phyloP scores from a whole-genome alignment of 1,140 invertebrate genomes.

The Atta texana region DNA sequence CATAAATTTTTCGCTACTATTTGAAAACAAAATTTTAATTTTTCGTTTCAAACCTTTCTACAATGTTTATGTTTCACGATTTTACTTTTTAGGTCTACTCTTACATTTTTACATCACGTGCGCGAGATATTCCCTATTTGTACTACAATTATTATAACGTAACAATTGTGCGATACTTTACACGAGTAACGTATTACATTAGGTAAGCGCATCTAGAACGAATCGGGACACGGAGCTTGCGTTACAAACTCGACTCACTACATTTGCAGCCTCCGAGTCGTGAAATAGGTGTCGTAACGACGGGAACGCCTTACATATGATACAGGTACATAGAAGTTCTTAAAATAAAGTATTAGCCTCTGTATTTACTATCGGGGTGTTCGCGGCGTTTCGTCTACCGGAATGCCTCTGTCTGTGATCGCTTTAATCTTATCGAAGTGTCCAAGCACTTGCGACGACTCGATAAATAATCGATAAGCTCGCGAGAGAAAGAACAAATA shows the following conservation, averaged over 20 bases:
- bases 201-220: slow-evolving; percentile 63
- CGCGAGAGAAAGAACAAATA: slow-evolving; percentile 55
- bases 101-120: slow-evolving; percentile 66
- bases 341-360: slow-evolving; percentile 77
- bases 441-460: slow-evolving; percentile 77
- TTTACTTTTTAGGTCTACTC: slow-evolving; percentile 62
- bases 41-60: slow-evolving; percentile 48
- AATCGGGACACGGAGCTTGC: slow-evolving; percentile 73
- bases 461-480: slow-evolving; percentile 49
- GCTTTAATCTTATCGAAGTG: slow-evolving; percentile 81
- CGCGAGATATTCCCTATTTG: slow-evolving; percentile 60
- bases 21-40: slow-evolving; percentile 8
- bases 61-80: slow-evolving; percentile 63
- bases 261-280: slow-evolving; percentile 76
- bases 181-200: slow-evolving; percentile 62
- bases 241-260: slow-evolving; percentile 76
- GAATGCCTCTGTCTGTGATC: slow-evolving; percentile 82
- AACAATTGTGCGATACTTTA: slow-evolving; percentile 60
- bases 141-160: slow-evolving; percentile 66
- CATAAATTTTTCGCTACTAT: not conserved
- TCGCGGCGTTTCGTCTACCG: slow-evolving; percentile 69
- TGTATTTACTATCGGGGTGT: slow-evolving; percentile 70
- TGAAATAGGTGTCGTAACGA: slow-evolving; percentile 63
- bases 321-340: slow-evolving; percentile 69
- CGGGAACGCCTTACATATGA: slow-evolving; percentile 65